Percentiles rank a stretch among this genome's conserved stretches.
Evolutionary conservation across 1,140 invertebrate genomes (phyloP).

Genomic region (Subanguina moxae): DNA sequence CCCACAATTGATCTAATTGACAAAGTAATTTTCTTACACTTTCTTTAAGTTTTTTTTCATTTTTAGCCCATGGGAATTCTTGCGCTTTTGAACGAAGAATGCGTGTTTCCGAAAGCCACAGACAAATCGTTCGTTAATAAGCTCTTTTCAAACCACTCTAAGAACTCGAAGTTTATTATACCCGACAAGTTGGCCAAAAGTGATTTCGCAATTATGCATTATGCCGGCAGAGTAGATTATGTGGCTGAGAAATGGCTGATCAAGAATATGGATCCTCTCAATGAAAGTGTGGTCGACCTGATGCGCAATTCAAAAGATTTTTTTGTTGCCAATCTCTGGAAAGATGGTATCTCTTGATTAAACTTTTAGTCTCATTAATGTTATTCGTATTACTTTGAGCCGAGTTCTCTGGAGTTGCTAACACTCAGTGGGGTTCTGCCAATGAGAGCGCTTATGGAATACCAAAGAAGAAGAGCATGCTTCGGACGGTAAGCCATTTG

Average conservation of each 20-base stretch:
- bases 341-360: constrained; percentile 71
- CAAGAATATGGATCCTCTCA: constrained; percentile 99
- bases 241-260: constrained; percentile 94
- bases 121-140: constrained; percentile 99
- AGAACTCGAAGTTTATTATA: constrained; percentile 94
- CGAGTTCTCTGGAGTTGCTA: constrained; percentile 96
- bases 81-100: constrained; percentile 73
- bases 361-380: background rate
- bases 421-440: constrained; percentile 83
- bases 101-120: constrained; percentile 85
- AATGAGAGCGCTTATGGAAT: constrained; percentile 84
- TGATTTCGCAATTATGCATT: constrained; percentile 95
- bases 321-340: constrained; percentile 95
- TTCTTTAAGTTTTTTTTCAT: background rate
- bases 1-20: constrained; percentile 99
- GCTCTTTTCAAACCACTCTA: constrained; percentile 78
- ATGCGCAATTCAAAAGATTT: constrained; percentile 89
- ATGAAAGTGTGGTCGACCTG: constrained; percentile 95
- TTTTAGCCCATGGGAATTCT: constrained; percentile 89
- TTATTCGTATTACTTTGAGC: constrained; percentile 63
- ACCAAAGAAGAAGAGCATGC: constrained; percentile 71
- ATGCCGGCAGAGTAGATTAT: constrained; percentile 94
- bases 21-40: constrained; percentile 66
- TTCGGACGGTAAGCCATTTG: constrained; percentile 92
- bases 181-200: constrained; percentile 82